Conservation (phyloP, 2,888 invertebrate species). For the Geotrupes spiniger region DNA sequence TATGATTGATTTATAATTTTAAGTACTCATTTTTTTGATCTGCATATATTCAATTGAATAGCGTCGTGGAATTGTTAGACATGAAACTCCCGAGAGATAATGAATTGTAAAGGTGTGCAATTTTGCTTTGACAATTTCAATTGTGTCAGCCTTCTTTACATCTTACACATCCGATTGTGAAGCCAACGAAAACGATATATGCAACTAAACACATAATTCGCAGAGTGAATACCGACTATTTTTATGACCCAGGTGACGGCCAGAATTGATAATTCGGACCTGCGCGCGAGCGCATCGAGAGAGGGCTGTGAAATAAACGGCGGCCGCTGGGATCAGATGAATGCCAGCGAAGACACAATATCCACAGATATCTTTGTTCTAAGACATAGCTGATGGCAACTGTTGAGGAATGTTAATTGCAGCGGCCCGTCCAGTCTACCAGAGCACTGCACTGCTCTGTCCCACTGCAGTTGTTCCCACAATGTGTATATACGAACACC, state of each 20-base stretch:
- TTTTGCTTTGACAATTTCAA: too few relatives aligned
- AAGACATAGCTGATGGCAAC: constrained; percentile 48
- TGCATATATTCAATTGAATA: too few relatives aligned
- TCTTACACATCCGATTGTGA: too few relatives aligned
- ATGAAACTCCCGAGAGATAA: too few relatives aligned
- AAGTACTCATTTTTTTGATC: too few relatives aligned
- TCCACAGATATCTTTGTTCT: constrained; percentile 47
- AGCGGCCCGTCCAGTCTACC: constrained; percentile 39
- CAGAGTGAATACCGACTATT: too few relatives aligned
- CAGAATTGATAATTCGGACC: neutral
- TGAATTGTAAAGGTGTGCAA: too few relatives aligned
- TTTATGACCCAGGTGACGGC: neutral
- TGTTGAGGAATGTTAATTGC: constrained; percentile 49
- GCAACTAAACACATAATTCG: too few relatives aligned
- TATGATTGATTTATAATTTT: too few relatives aligned
- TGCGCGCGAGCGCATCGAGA: constrained; percentile 8
- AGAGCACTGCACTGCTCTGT: constrained; percentile 27
- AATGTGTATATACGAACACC: constrained; percentile 9
- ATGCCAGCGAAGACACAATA: constrained; percentile 33
- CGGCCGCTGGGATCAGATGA: constrained; percentile 31
- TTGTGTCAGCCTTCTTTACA: too few relatives aligned
- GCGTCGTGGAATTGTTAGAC: too few relatives aligned
- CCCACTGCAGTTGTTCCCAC: constrained; percentile 20
- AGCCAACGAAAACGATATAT: too few relatives aligned
- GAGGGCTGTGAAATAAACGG: constrained; percentile 30